These are phyloP conservation scores for Manis javanica DNA, from an alignment of 2,797 vertebrate genomes.

Conservation along the genomic window DNA sequence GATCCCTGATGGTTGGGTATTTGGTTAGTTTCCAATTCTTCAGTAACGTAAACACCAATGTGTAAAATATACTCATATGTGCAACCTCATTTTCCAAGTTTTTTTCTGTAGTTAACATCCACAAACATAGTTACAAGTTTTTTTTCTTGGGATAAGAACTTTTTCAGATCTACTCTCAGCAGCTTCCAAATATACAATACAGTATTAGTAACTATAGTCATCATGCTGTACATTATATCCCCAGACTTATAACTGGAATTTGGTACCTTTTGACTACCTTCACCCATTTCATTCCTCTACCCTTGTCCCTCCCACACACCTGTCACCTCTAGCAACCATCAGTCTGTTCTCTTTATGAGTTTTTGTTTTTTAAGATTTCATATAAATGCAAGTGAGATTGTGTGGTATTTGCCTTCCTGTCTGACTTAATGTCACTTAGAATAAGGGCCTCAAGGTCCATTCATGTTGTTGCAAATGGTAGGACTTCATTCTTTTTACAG, in stretches of 20 bases:
- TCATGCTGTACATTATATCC: not conserved
- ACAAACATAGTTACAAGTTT: not conserved
- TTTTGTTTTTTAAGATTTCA: not conserved
- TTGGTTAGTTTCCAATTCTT: not conserved
- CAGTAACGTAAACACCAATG: conserved; percentile 14
- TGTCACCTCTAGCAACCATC: not conserved
- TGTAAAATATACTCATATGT: not conserved
- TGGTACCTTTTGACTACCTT: not conserved
- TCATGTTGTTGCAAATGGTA: not conserved
- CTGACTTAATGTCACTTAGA: not conserved
- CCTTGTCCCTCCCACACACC: not conserved
- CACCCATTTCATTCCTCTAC: not conserved
- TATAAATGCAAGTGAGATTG: not conserved
- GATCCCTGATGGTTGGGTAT: not conserved
- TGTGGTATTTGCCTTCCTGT: not conserved
- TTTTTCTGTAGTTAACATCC: not conserved
- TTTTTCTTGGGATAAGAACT: not conserved
- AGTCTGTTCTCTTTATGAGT: not conserved
- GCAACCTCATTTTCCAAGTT: not conserved
- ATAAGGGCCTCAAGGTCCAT: not conserved
- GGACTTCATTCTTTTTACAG: not conserved
- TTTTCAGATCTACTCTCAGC: not conserved
- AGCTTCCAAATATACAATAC: not conserved
- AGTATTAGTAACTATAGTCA: not conserved
- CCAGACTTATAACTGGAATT: not conserved